These are phyloP conservation scores for Acrobasis suavella DNA, from an alignment of 2,888 invertebrate species.

Conservation along the genomic window DNA sequence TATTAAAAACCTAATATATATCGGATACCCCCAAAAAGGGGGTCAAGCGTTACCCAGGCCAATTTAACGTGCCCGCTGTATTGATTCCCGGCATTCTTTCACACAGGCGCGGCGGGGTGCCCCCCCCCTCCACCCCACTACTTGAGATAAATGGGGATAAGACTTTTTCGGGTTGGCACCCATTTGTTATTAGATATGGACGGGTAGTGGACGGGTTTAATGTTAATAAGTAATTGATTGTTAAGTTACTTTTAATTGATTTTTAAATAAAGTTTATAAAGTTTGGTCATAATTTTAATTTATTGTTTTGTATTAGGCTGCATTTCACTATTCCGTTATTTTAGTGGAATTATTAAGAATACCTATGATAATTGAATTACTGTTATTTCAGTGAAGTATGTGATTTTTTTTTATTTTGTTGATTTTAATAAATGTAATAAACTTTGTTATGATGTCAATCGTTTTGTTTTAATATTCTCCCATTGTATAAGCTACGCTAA, in stretches of 20 bases:
- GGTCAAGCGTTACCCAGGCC: slow-evolving; percentile 61
- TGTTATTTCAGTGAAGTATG: too few species aligned
- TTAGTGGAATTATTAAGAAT: too few species aligned
- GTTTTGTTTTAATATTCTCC: too few species aligned
- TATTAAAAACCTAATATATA: slow-evolving; percentile 33
- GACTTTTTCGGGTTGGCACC: slow-evolving; percentile 59
- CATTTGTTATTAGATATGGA: slow-evolving; percentile 18
- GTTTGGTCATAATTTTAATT: too few species aligned
- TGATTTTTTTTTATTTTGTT: too few species aligned
- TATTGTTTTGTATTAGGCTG: too few species aligned
- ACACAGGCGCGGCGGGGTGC: slow-evolving; percentile 71
- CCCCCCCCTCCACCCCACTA: slow-evolving; percentile 43
- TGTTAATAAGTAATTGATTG: slow-evolving; percentile 3
- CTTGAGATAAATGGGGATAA: slow-evolving; percentile 68
- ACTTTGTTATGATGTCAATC: too few species aligned
- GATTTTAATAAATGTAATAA: too few species aligned
- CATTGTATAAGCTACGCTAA: too few species aligned
- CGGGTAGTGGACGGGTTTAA: neutral
- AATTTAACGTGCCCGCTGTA: slow-evolving; percentile 79
- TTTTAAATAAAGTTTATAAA: neutral
- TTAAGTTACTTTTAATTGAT: neutral
- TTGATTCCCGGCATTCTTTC: slow-evolving; percentile 81
- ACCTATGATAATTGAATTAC: too few species aligned
- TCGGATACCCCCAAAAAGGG: slow-evolving; percentile 54
- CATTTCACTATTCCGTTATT: too few species aligned